Percentiles rank a stretch among this genome's conserved stretches.
Evolutionary conservation across 2,888 invertebrate species (phyloP).

Genomic region (Caenorhabditis afra): DNA sequence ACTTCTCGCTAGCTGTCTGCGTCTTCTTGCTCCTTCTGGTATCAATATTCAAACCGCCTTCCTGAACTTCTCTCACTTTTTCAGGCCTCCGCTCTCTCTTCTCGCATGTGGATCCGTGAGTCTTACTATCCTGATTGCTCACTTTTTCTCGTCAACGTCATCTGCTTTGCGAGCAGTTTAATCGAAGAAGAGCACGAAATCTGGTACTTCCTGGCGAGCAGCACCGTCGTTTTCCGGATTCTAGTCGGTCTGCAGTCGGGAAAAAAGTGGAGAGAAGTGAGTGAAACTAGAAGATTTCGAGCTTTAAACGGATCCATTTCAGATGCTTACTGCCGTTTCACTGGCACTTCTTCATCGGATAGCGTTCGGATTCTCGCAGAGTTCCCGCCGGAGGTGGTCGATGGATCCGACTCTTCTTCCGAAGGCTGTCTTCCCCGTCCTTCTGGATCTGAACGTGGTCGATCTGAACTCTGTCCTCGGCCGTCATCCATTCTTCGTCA

Average conservation of each 20-base stretch:
- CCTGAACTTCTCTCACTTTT: neutral
- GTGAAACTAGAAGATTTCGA: too few species aligned
- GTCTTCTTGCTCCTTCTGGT: conserved; percentile 26
- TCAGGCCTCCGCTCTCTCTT: conserved; percentile 25
- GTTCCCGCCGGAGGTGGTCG: conserved; percentile 69
- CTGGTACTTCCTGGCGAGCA: conserved; percentile 67
- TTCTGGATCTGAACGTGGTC: conserved; percentile 14
- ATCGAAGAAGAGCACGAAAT: conserved; percentile 78
- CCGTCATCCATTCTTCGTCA: neutral
- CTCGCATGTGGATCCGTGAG: neutral
- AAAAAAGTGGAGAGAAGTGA: conserved; percentile 1
- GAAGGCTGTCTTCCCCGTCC: conserved; percentile 14
- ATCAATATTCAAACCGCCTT: neutral
- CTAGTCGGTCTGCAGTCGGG: neutral
- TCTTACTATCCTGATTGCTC: neutral
- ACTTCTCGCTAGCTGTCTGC: conserved; percentile 1
- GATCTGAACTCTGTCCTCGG: conserved; percentile 36
- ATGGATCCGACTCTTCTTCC: conserved; percentile 60
- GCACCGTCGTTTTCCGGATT: conserved; percentile 10
- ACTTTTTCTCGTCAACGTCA: conserved; percentile 31
- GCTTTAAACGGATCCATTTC: too few species aligned
- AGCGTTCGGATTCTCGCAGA: conserved; percentile 55
- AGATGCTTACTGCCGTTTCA: neutral
- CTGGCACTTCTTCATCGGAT: conserved; percentile 64
- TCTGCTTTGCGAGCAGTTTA: conserved; percentile 71